These are phyloP conservation scores for Prunella strophiata DNA, from an alignment of 2,797 vertebrate genomes.

Conservation along the genomic window DNA sequence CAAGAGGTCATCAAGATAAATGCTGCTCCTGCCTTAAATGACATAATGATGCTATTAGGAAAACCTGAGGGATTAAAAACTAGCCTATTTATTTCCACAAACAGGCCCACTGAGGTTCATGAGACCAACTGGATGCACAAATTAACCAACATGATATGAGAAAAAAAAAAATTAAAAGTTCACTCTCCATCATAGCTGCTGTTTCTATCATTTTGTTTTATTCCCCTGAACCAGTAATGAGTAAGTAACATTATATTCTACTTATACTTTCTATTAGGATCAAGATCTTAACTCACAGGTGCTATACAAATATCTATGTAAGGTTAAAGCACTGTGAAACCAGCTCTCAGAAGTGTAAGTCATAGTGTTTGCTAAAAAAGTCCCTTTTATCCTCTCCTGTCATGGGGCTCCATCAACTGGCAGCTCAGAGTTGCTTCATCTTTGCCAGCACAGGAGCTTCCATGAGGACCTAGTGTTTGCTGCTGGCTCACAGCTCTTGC, in stretches of 20 bases:
- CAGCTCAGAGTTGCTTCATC: not conserved
- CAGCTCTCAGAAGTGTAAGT: not conserved
- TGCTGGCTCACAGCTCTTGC: not conserved
- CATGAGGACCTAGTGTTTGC: not conserved
- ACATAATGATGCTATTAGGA: not conserved
- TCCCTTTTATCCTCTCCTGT: not conserved
- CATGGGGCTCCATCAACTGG: not conserved
- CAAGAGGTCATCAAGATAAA: constrained; percentile 31
- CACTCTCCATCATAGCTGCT: not conserved
- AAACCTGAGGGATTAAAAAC: constrained; percentile 24
- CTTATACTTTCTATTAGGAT: not conserved
- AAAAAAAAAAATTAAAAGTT: not conserved
- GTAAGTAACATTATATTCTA: not conserved
- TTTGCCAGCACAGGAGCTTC: not conserved
- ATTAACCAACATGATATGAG: not conserved
- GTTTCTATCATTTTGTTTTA: not conserved
- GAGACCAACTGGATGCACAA: not conserved
- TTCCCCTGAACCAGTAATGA: not conserved
- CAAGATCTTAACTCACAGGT: not conserved
- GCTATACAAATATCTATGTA: not conserved
- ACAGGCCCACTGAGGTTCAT: not conserved
- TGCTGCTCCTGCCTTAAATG: not conserved
- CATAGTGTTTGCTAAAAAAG: not conserved
- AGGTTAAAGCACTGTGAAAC: not conserved
- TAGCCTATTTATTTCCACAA: not conserved